These are phyloP conservation scores for Struthidea cinerea DNA, from an alignment of 2,113 vertebrate species.

Conservation along the genomic window DNA sequence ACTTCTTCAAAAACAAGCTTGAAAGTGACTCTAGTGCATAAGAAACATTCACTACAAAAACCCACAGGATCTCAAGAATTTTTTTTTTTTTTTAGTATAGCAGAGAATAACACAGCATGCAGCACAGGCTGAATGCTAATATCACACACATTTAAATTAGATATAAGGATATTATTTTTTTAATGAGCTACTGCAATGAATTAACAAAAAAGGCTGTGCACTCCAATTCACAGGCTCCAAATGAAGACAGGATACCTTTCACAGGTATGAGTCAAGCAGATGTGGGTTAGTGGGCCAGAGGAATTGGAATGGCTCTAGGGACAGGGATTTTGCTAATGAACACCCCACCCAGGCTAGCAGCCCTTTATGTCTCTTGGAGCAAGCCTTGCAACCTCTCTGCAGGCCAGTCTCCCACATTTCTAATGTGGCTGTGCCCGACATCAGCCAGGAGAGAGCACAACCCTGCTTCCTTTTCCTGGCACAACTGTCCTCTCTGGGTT, in stretches of 20 bases:
- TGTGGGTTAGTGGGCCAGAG: background rate
- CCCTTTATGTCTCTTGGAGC: background rate
- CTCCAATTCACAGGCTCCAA: background rate
- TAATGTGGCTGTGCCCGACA: background rate
- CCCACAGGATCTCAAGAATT: background rate
- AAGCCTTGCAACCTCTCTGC: background rate
- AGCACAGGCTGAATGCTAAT: background rate
- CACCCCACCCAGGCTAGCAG: background rate
- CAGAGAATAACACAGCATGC: background rate
- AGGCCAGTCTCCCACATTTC: background rate
- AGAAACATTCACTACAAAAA: constrained; percentile 10
- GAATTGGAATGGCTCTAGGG: background rate
- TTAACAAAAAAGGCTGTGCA: background rate
- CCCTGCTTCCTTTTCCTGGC: too few species aligned
- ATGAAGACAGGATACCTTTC: background rate
- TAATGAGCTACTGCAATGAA: background rate
- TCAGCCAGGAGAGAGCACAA: background rate
- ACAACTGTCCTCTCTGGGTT: background rate
- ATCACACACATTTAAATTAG: constrained; percentile 13
- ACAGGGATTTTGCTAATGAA: background rate
- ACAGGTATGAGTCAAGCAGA: background rate
- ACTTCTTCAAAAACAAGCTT: constrained; percentile 15
- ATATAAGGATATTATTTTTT: background rate
- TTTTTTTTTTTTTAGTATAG: background rate
- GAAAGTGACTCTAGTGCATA: background rate